Conservation (phyloP, 2,797 vertebrate species). For the Tapirus indicus region DNA sequence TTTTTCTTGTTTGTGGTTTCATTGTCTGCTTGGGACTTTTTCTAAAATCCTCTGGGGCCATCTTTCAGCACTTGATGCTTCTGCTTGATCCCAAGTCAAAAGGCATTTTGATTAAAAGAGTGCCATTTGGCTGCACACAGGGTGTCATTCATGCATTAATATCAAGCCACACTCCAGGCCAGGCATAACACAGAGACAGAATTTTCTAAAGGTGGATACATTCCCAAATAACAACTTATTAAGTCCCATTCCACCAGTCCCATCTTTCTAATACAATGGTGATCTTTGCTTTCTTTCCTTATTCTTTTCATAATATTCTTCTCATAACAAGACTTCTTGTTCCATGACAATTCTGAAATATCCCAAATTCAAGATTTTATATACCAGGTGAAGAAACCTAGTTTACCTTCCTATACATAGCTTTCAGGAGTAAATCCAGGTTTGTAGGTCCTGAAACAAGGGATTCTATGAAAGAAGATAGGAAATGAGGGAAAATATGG, state of each 20-base stretch:
- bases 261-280: background rate
- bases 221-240: background rate
- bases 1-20: background rate
- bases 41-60: background rate
- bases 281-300: background rate
- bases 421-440: background rate
- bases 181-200: rapidly evolving
- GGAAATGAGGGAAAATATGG: background rate
- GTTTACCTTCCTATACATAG: background rate
- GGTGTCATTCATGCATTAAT: background rate
- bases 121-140: background rate
- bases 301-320: background rate
- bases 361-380: background rate
- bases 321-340: background rate
- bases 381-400: background rate
- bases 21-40: background rate
- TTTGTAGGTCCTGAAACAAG: background rate
- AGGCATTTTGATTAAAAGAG: background rate
- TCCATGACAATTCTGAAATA: background rate
- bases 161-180: background rate
- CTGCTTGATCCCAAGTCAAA: background rate
- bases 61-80: background rate
- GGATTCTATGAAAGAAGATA: background rate
- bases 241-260: background rate
- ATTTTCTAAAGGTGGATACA: background rate